A percentile compares a stretch with the other conserved stretches of the same genome.
phyloP scores from a whole-genome alignment of 2,797 vertebrate species.

The Halcyon chelicuti region DNA sequence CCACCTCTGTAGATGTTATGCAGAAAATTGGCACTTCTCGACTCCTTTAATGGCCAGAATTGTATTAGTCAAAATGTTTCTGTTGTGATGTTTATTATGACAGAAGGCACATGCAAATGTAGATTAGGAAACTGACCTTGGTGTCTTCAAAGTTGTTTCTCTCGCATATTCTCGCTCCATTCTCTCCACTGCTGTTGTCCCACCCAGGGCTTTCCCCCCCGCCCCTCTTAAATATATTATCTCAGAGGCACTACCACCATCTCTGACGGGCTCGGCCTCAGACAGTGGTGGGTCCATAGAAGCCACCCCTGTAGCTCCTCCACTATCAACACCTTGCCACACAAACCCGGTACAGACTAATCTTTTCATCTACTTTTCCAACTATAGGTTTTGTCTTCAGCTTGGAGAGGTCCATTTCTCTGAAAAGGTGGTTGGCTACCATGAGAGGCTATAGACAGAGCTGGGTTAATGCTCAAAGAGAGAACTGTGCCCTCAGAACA shows the following conservation, averaged over 20 bases:
- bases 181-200: too few species aligned
- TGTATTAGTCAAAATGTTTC: rapidly evolving
- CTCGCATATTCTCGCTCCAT: too few species aligned
- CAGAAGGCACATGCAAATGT: background rate
- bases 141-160: too few species aligned
- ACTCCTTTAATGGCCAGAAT: background rate
- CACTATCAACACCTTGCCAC: background rate
- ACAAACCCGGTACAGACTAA: background rate
- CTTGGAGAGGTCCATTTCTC: background rate
- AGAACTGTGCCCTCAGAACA: background rate
- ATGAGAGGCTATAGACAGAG: background rate
- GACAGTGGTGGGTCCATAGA: background rate
- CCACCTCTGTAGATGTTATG: background rate
- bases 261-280: background rate
- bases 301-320: background rate
- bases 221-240: background rate
- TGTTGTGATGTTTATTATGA: background rate
- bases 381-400: background rate
- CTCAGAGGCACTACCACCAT: background rate
- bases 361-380: background rate
- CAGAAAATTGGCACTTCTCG: background rate
- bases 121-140: too few species aligned
- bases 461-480: background rate
- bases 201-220: too few species aligned
- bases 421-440: background rate